Evolutionary conservation across 1,140 invertebrate species (phyloP).

Genomic region (Bilobella aurantiaca): DNA sequence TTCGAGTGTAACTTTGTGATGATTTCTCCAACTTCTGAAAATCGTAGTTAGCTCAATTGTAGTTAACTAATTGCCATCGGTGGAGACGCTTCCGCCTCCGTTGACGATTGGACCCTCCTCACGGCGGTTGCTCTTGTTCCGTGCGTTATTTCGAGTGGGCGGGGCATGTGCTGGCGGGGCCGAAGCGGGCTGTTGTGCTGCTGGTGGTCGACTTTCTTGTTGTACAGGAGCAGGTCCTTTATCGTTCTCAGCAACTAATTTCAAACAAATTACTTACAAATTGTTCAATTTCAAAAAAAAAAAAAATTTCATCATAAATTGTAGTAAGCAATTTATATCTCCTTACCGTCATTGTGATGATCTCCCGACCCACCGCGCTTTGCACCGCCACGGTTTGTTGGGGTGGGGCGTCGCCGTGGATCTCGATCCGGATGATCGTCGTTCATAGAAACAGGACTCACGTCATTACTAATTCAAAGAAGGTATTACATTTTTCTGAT

Average conservation of each 20-base stretch:
- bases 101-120: background rate
- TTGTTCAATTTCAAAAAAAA: background rate
- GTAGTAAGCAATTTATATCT: background rate
- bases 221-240: background rate
- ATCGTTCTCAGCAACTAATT: background rate
- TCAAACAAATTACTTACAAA: background rate
- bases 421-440: conserved; percentile 1
- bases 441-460: background rate
- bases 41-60: background rate
- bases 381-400: conserved; percentile 11
- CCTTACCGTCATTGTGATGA: conserved; percentile 18
- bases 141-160: background rate
- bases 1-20: background rate
- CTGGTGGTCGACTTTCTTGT: background rate
- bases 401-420: conserved; percentile 12
- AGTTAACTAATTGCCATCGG: background rate
- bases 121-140: background rate
- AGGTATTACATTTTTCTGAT: background rate
- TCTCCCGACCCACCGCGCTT: conserved; percentile 22
- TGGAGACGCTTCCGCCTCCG: background rate
- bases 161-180: background rate
- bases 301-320: background rate
- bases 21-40: background rate
- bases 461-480: background rate
- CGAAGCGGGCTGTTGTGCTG: background rate